A percentile compares a stretch with the other conserved stretches of the same genome.
Evolutionary conservation across 2,797 vertebrate genomes (phyloP).

Genomic region (Paedocypris micromegethes): DNA sequence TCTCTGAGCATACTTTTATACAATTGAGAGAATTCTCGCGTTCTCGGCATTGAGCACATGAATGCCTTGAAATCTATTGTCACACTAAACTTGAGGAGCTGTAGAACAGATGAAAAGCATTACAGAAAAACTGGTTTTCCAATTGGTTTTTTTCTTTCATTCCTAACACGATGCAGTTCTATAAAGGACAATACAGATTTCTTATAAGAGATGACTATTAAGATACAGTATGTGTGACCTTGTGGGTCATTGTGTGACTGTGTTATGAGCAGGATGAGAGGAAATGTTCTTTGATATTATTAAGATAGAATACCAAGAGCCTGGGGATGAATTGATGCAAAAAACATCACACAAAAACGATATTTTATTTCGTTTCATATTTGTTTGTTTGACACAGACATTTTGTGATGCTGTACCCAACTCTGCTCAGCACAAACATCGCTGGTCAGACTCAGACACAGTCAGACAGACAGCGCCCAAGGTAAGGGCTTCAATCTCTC

Average conservation of each 20-base stretch:
- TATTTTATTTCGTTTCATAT: slow-evolving; percentile 52
- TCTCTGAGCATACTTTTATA: too few species aligned
- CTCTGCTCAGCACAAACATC: slow-evolving; percentile 74
- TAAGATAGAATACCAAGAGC: slow-evolving; percentile 9
- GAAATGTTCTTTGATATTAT: slow-evolving; percentile 4
- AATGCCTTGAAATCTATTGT: background rate
- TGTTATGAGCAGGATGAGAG: slow-evolving; percentile 24
- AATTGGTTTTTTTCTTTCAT: slow-evolving; percentile 45
- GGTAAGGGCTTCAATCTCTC: slow-evolving; percentile 64
- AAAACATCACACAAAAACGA: slow-evolving; percentile 51
- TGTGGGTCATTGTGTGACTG: slow-evolving; percentile 8
- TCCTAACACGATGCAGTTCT: background rate
- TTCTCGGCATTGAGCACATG: background rate
- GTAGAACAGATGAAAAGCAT: background rate
- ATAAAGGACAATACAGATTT: background rate
- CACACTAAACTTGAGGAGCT: too few species aligned
- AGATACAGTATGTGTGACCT: slow-evolving; percentile 19
- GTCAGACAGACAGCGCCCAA: slow-evolving; percentile 72
- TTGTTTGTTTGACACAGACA: slow-evolving; percentile 71
- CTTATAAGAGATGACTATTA: slow-evolving; percentile 26
- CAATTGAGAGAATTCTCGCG: too few species aligned
- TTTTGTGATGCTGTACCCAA: slow-evolving; percentile 76
- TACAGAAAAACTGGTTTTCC: slow-evolving; percentile 24
- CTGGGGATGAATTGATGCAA: slow-evolving; percentile 17
- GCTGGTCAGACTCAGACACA: slow-evolving; percentile 76